A percentile compares a stretch with the other conserved stretches of the same genome.
Evolutionary conservation across 2,113 vertebrate genomes (phyloP).

Genomic region (Mesembrinibis cayennensis): DNA sequence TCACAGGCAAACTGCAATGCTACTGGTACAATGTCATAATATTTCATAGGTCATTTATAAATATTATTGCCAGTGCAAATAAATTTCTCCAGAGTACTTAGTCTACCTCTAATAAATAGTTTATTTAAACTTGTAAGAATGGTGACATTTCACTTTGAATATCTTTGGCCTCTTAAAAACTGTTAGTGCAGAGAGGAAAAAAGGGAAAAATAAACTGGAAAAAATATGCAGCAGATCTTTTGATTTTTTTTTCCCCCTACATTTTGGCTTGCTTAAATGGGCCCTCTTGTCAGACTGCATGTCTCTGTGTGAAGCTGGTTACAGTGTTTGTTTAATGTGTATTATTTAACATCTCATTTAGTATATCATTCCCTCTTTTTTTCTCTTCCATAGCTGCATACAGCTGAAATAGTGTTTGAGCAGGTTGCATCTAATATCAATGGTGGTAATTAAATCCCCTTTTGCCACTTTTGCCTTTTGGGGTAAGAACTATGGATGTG

Average conservation of each 20-base stretch:
- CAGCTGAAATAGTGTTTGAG: neutral
- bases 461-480: neutral
- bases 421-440: neutral
- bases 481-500: neutral
- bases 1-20: neutral
- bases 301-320: neutral
- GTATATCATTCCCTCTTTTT: neutral
- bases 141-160: conserved; percentile 41
- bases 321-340: neutral
- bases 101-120: conserved; percentile 35
- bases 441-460: neutral
- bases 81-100: conserved; percentile 34
- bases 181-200: neutral
- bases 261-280: neutral
- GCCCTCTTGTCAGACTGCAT: neutral
- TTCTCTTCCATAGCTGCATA: neutral
- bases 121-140: conserved; percentile 49
- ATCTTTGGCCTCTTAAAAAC: conserved; percentile 21
- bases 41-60: conserved; percentile 45
- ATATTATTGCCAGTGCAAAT: conserved; percentile 48
- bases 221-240: neutral
- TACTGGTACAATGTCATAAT: conserved; percentile 41
- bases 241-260: neutral
- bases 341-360: neutral
- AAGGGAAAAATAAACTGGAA: conserved; percentile 22